Evolutionary conservation across 2,797 vertebrate species (phyloP), one percentile per base, ranked within the genome.

Genomic region (Coranthus polyacanthus): DNA sequence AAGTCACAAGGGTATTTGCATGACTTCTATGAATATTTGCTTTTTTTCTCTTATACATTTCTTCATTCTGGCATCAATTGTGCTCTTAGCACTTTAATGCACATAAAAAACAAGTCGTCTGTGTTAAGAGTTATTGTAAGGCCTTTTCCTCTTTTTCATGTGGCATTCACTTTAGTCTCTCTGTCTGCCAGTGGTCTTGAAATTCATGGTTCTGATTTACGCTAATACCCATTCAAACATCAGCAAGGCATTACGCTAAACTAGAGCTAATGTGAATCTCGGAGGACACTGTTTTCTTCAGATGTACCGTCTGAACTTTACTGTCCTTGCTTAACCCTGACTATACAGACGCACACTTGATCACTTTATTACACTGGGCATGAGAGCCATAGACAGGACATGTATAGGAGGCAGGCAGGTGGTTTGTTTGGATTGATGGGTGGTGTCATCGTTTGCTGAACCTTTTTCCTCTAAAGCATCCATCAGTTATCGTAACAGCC

Each of bases 1-100:
- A 2, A 38, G 57, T 65, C 60, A 69, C 20, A 21, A 56, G 70
- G 34, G 16, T 37, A 5, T 60, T 13, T 43, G 32, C 52, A 6
- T 17, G 5, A 43, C n/a, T 32, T 42, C n/a, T 3, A 12, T 5
- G 22, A 16, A 3, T 11, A 42, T 2, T 2, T 6, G 12, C 4
- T 24, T 10, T 21, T 41, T 11, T 1, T 26, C 22, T 32, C 3
- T 24, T 3, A 7, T 13, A n/a, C 1, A 2, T 13, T 3, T 12
- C 29, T 39, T 7, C 16, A 13, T 18, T 2, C 32, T 24, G 34
- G 8, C n/a, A 3, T 42, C 2, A 11, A 3, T 41, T 41, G 41
- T 12, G 16, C 15, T 17, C 3, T 16, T 5, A 22, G 13, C 16
- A 11, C 16, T 2, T 1, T 38, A 15, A 3, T 5, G 5, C 5